These are phyloP conservation scores for Acromyrmex heyeri DNA, from an alignment of 1,140 invertebrate genomes.

Conservation along the genomic window DNA sequence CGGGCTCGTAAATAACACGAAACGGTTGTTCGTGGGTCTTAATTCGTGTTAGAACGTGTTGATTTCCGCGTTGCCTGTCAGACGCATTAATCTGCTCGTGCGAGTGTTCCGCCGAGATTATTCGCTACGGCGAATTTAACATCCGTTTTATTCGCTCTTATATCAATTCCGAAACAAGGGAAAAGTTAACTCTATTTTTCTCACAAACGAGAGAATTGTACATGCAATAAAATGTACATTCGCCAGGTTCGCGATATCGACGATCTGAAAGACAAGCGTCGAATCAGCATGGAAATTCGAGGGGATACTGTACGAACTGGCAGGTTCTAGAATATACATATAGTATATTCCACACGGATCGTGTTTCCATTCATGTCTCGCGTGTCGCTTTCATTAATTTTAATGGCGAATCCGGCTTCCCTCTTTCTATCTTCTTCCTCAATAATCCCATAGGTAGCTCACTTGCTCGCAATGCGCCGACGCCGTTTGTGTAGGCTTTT, in stretches of 20 bases:
- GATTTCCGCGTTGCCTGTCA: conserved; percentile 33
- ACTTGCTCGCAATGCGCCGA: neutral
- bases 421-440: conserved; percentile 65
- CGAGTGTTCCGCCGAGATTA: conserved; percentile 7
- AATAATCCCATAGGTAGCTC: conserved; percentile 61
- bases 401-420: conserved; percentile 56
- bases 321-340: conserved; percentile 25
- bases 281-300: conserved; percentile 46
- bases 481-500: conserved; percentile 31
- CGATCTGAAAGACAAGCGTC: conserved; percentile 38
- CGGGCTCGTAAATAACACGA: conserved; percentile 36
- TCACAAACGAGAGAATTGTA: neutral
- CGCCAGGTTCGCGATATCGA: neutral
- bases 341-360: conserved; percentile 58
- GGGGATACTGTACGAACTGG: neutral
- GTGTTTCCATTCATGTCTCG: conserved; percentile 66
- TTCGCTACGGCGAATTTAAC: neutral
- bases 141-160: neutral
- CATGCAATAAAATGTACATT: conserved; percentile 12
- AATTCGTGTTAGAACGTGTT: conserved; percentile 43
- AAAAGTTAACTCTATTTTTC: neutral
- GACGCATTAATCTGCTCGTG: conserved; percentile 1
- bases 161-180: neutral
- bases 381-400: conserved; percentile 69
- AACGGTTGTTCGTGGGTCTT: conserved; percentile 18